Conservation (phyloP, 2,113 vertebrate genomes). For the Nycticryphes semicollaris region DNA sequence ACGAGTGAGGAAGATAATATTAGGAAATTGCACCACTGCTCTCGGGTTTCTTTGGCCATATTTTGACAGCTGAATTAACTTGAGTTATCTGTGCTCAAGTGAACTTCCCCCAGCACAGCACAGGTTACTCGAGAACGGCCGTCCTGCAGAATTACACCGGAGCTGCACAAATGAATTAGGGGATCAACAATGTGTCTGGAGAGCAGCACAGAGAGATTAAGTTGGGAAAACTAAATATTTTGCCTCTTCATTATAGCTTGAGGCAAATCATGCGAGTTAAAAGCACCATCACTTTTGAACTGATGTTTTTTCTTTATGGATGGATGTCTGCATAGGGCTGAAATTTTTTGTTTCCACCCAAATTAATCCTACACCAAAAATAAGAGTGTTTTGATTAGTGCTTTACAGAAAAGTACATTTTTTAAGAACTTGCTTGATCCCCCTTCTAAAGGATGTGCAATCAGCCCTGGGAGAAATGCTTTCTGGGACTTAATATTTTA, state of each 20-base stretch:
- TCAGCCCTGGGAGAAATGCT: not conserved
- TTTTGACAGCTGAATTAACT: conserved; percentile 64
- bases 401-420: not conserved
- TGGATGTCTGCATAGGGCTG: not conserved
- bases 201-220: not conserved
- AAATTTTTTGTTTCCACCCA: not conserved
- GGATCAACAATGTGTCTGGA: not conserved
- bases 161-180: not conserved
- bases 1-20: conserved; percentile 40
- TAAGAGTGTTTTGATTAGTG: not conserved
- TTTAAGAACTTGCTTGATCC: not conserved
- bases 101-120: not conserved
- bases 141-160: not conserved
- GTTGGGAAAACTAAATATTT: not conserved
- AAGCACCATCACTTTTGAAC: not conserved
- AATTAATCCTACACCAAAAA: not conserved
- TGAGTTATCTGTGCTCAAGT: conserved; percentile 37
- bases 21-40: conserved; percentile 37
- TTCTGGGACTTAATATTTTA: not conserved
- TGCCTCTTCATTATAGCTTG: not conserved
- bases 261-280: not conserved
- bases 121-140: not conserved
- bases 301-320: not conserved
- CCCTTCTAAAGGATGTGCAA: not conserved
- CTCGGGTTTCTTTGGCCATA: conserved; percentile 41